These are phyloP conservation scores for Pogonognathellus flavescens DNA, from an alignment of 1,140 invertebrate genomes.

Conservation along the genomic window DNA sequence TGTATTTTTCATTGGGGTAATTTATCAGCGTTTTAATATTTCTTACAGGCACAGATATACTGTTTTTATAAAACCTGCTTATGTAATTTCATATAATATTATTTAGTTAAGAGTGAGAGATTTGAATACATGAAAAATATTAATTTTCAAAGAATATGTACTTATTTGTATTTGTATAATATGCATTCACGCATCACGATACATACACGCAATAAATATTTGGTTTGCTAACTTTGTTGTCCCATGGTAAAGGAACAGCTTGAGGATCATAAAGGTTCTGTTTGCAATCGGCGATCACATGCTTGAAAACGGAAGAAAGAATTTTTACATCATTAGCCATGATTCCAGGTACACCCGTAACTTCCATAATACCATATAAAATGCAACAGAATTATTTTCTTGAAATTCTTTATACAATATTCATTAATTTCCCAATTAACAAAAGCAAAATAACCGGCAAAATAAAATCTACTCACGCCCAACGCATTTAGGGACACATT, in stretches of 20 bases:
- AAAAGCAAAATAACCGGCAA: no score
- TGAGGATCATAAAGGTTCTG: conserved; percentile 64
- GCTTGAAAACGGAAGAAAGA: conserved; percentile 55
- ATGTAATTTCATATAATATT: no score
- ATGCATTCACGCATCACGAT: no score
- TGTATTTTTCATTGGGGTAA: no score
- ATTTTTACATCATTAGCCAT: conserved; percentile 61
- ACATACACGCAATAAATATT: no score
- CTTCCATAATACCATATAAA: conserved; percentile 40
- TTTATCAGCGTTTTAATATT: no score
- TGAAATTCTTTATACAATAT: not conserved
- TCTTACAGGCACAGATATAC: no score
- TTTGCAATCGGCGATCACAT: conserved; percentile 54
- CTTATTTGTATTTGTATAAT: no score
- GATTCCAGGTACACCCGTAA: conserved; percentile 61
- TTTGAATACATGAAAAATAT: not conserved
- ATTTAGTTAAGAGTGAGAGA: no score
- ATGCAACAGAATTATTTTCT: not conserved
- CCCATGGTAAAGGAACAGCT: conserved; percentile 64
- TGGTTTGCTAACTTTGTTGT: conserved; percentile 15
- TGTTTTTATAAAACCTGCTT: no score
- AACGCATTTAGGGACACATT: conserved; percentile 24
- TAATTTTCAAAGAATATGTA: conserved; percentile 35
- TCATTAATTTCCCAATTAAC: not conserved
- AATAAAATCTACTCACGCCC: conserved; percentile 3